Evolutionary conservation across 2,888 invertebrate genomes (phyloP), one percentile per base, ranked within the genome.

Genomic region (Cinara cedri): DNA sequence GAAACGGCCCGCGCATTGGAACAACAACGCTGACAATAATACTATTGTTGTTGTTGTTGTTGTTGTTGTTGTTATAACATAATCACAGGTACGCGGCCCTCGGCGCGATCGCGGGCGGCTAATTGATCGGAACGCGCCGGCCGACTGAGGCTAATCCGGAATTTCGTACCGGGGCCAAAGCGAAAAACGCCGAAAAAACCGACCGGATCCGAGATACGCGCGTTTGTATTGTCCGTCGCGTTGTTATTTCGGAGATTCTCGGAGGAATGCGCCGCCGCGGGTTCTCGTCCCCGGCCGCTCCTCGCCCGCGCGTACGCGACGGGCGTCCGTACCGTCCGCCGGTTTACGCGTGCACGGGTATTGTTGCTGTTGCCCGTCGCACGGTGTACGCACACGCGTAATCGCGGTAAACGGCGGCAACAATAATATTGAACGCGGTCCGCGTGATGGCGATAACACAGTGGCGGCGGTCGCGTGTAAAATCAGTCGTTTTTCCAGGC

Each of bases 401-500:
- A 21, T 57, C 46, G 19, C 49, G 26, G 42, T 66, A 49, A 63
- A 44, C 19, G 6, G 44, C 9, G 8, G 8, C 8, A 44, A 21
- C 42, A 44, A 34, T 16, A 19, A 19, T 55, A 19, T 42, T 8
- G 4, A 10, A 10, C 21, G n/a, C n/a, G n/a, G n/a, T n/a, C n/a
- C n/a, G n/a, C n/a, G 14, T 16, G 21, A 21, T 6, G 19, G 6
- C 19, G 0, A 21, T 21, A 21, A 16, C 14, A 19, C n/a, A n/a
- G n/a, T n/a, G n/a, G n/a, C n/a, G n/a, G 10, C 19, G 55, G 26
- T 55, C 13, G 34, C 63, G 54, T 46, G 55, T 34, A 24, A 78
- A 74, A 68, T 78, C n/a, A 51, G 78, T 70, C 78, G 78, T 60
- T 70, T 78, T 68, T 70, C 70, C 70, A 78, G 60, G 4, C 78